A percentile compares a stretch with the other conserved stretches of the same genome.
Conservation (phyloP, 2,888 invertebrate genomes). For the Horisme vitalbata region DNA sequence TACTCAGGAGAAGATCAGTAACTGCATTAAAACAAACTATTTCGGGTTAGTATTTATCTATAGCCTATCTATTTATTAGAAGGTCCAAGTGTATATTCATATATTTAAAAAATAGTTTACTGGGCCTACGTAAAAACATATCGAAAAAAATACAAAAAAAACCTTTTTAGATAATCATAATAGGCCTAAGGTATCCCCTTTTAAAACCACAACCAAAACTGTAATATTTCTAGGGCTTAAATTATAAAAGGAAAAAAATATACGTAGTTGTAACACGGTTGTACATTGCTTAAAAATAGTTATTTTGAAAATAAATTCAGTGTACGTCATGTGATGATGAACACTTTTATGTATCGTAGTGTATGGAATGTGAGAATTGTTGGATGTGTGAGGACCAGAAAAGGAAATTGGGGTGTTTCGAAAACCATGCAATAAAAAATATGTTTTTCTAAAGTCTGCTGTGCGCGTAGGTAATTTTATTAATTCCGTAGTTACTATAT, state of each 20-base stretch:
- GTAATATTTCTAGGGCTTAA: conserved; percentile 29
- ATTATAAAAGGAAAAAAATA: conserved; percentile 40
- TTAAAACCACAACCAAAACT: conserved; percentile 26
- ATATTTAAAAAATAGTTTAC: not conserved
- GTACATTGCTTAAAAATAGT: conserved; percentile 58
- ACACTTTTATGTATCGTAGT: conserved; percentile 58
- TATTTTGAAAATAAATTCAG: conserved; percentile 37
- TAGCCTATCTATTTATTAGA: conserved; percentile 4
- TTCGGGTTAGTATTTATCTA: not conserved
- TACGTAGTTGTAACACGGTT: conserved; percentile 49
- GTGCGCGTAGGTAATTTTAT: no score
- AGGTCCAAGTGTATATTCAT: not conserved
- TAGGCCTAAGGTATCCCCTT: conserved; percentile 4
- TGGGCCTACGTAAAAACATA: conserved; percentile 6
- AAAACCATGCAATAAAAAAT: conserved; percentile 5
- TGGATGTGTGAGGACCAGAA: conserved; percentile 50
- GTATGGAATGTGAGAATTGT: conserved; percentile 36
- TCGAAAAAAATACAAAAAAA: not conserved
- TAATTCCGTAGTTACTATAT: no score
- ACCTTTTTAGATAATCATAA: not conserved
- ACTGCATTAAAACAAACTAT: no score
- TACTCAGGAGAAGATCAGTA: no score
- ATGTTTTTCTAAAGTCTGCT: no score
- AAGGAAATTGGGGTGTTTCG: conserved; percentile 41
- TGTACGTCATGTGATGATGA: conserved; percentile 64